These are phyloP conservation scores for Eupithecia exiguata DNA, from an alignment of 2,888 invertebrate genomes.

Conservation along the genomic window DNA sequence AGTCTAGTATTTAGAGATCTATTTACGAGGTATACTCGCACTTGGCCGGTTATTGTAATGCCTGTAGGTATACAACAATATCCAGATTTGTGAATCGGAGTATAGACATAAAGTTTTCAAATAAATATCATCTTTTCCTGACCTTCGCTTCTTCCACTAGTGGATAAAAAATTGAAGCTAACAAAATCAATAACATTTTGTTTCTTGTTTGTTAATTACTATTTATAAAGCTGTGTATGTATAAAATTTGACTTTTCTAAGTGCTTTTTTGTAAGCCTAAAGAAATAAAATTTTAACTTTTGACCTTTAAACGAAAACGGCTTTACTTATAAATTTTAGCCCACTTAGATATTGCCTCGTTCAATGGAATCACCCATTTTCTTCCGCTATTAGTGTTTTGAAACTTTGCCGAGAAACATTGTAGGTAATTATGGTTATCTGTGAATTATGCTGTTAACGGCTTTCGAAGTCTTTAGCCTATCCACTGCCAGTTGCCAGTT, in stretches of 20 bases:
- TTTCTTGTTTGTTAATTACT: too few species aligned
- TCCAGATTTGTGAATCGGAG: too few species aligned
- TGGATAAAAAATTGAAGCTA: too few species aligned
- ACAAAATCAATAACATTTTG: too few species aligned
- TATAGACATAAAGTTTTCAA: not conserved
- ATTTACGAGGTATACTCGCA: too few species aligned
- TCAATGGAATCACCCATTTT: conserved; percentile 22
- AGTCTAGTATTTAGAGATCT: not conserved
- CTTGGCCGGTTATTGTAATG: too few species aligned
- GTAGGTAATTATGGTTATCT: conserved; percentile 39
- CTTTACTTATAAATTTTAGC: not conserved
- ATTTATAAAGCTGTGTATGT: too few species aligned
- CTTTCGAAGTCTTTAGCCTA: conserved; percentile 29
- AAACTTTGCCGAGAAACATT: conserved; percentile 36
- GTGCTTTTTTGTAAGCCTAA: too few species aligned
- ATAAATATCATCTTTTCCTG: not conserved
- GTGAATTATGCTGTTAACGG: conserved; percentile 37
- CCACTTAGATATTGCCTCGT: not conserved
- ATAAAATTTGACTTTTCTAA: too few species aligned
- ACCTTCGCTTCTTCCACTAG: too few species aligned
- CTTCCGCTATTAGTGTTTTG: conserved; percentile 27
- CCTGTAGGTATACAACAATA: too few species aligned
- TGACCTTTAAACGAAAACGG: not conserved
- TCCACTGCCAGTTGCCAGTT: conserved; percentile 24
- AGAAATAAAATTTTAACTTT: too few species aligned